phyloP scores from a whole-genome alignment of 2,888 invertebrate species.

The Stomorhina lunata region DNA sequence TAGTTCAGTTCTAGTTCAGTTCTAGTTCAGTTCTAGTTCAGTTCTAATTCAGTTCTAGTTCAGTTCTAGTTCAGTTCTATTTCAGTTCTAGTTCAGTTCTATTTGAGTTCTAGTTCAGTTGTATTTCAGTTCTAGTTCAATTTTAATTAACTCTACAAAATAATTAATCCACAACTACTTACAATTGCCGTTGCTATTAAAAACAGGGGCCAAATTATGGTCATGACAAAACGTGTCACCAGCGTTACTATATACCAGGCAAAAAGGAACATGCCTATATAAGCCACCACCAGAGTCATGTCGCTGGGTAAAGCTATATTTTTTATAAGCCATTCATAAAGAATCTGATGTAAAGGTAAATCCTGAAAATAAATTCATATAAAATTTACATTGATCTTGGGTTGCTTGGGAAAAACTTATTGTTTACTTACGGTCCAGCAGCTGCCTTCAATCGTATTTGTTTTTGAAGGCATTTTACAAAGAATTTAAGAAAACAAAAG shows the following conservation, averaged over 20 bases:
- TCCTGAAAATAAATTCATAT: conserved; percentile 56
- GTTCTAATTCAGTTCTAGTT: too few species aligned
- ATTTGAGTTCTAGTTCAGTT: too few species aligned
- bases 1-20: too few species aligned
- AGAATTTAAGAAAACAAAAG: conserved; percentile 55
- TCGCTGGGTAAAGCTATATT: conserved; percentile 69
- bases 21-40: too few species aligned
- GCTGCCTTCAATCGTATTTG: conserved; percentile 39
- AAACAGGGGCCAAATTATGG: conserved; percentile 72
- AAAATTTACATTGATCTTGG: background rate
- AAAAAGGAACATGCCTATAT: conserved; percentile 70
- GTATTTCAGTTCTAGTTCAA: too few species aligned
- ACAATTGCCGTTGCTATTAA: conserved; percentile 68
- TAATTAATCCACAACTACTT: conserved; percentile 62
- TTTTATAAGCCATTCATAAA: conserved; percentile 71
- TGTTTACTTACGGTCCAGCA: conserved; percentile 64
- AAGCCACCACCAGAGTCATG: conserved; percentile 69
- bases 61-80: too few species aligned
- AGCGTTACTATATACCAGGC: conserved; percentile 72
- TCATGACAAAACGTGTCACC: conserved; percentile 69
- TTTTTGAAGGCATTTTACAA: conserved; percentile 62
- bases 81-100: too few species aligned
- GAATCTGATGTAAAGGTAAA: conserved; percentile 63
- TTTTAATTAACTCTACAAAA: too few species aligned
- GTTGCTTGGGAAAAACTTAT: background rate